A percentile compares a stretch with the other conserved stretches of the same genome.
Conservation (phyloP, 2,888 invertebrate species). For the Ochropleura plecta region DNA sequence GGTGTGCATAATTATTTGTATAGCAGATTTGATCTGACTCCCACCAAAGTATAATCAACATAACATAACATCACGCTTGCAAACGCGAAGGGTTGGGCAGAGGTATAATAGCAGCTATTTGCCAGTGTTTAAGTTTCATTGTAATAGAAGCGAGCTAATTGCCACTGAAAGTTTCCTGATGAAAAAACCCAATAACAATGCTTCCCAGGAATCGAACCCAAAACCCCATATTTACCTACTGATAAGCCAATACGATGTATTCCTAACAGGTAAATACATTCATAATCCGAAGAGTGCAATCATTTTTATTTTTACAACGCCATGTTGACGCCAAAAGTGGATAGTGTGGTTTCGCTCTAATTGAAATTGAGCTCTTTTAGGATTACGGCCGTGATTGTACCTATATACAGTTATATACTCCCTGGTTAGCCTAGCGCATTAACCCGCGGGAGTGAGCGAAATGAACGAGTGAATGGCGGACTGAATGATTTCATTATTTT, state of each 20-base stretch:
- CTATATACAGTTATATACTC: not conserved
- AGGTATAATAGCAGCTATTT: not conserved
- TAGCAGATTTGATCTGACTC: not conserved
- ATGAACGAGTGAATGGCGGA: conserved; percentile 35
- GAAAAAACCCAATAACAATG: not conserved
- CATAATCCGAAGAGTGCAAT: conserved; percentile 21
- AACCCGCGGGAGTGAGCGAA: conserved; percentile 23
- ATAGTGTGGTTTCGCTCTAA: conserved; percentile 48
- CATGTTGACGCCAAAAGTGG: conserved; percentile 43
- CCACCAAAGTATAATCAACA: not conserved
- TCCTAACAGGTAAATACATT: not conserved
- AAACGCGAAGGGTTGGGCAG: no score
- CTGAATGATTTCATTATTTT: conserved; percentile 28
- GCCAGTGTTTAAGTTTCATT: not conserved
- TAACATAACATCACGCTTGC: not conserved
- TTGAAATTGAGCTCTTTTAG: conserved; percentile 58
- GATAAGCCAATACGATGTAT: not conserved
- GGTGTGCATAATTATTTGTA: no score
- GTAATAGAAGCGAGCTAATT: not conserved
- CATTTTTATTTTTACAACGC: conserved; percentile 41
- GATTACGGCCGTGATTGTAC: conserved; percentile 47
- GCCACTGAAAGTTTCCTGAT: not conserved
- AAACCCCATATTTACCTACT: not conserved
- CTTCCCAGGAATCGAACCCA: not conserved
- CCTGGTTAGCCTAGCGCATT: conserved; percentile 26